A percentile compares a stretch with the other conserved stretches of the same genome.
Evolutionary conservation across 1,140 invertebrate genomes (phyloP).

Genomic region (Oreohelix idahoensis): DNA sequence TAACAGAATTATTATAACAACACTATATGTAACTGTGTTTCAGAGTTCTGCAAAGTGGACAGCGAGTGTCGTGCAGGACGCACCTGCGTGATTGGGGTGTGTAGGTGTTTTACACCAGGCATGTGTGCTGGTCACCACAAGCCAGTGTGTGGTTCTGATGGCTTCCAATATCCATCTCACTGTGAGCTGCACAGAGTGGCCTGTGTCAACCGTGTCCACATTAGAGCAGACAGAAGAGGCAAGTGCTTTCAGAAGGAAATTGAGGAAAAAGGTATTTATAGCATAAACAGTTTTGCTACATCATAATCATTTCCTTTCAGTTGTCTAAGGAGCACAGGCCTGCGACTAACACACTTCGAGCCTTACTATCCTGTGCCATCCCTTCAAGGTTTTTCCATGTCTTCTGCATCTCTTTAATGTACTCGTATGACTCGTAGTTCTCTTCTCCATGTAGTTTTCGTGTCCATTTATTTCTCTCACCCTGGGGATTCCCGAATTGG

Average conservation of each 20-base stretch:
- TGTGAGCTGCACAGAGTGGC: constrained; percentile 83
- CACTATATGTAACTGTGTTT: constrained; percentile 6
- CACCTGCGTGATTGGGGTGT: constrained; percentile 78
- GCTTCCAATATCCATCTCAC: constrained; percentile 82
- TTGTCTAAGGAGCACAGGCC: too few relatives aligned
- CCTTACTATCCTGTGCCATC: too few relatives aligned
- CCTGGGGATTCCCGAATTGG: too few relatives aligned
- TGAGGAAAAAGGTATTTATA: constrained; percentile 9
- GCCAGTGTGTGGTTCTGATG: constrained; percentile 83
- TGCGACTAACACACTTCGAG: too few relatives aligned
- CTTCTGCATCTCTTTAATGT: too few relatives aligned
- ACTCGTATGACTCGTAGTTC: too few relatives aligned
- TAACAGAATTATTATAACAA: too few relatives aligned
- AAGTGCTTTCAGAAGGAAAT: constrained; percentile 34
- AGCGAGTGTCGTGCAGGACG: constrained; percentile 79
- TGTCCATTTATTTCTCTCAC: too few relatives aligned
- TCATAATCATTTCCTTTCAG: too few relatives aligned
- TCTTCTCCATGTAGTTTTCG: too few relatives aligned
- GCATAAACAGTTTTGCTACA: too few relatives aligned
- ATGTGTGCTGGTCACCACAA: constrained; percentile 75
- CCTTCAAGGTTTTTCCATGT: too few relatives aligned
- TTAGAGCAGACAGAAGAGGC: constrained; percentile 75
- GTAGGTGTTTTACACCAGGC: constrained; percentile 79
- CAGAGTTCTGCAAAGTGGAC: constrained; percentile 60
- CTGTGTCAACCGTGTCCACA: constrained; percentile 77